These are phyloP conservation scores for Sphecodes monilicornis DNA, from an alignment of 2,888 invertebrate species.

Conservation along the genomic window DNA sequence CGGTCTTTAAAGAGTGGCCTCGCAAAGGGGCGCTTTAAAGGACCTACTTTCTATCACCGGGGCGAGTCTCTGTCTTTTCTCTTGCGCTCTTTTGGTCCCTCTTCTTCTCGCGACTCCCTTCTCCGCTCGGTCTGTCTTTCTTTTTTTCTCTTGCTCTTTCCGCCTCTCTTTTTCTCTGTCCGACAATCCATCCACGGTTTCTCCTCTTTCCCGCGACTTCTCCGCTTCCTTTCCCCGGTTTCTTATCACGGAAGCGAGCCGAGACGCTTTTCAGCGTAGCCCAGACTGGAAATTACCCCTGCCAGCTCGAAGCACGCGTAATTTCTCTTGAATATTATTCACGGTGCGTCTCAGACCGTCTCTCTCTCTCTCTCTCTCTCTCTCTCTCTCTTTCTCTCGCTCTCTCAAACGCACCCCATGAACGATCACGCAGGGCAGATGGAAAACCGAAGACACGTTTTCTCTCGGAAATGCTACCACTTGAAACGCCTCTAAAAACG, in stretches of 20 bases:
- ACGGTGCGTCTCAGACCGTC: neutral
- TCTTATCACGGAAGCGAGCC: slow-evolving; percentile 48
- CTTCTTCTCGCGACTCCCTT: neutral
- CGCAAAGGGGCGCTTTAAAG: slow-evolving; percentile 65
- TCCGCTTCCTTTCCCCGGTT: slow-evolving; percentile 30
- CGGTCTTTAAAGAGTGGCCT: slow-evolving; percentile 45
- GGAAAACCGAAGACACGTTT: too few relatives aligned
- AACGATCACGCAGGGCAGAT: too few relatives aligned
- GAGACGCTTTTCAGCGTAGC: slow-evolving; percentile 38
- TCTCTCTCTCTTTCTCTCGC: neutral
- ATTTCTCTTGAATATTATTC: slow-evolving; percentile 58
- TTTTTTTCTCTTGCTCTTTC: neutral
- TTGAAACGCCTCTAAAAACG: too few relatives aligned
- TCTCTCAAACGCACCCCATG: neutral
- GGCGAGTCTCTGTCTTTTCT: slow-evolving; percentile 38
- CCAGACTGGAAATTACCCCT: slow-evolving; percentile 47
- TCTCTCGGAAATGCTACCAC: too few relatives aligned
- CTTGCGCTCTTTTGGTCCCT: slow-evolving; percentile 3
- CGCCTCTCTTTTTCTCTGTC: neutral
- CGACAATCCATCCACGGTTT: neutral
- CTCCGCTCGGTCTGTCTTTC: neutral
- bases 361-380: neutral
- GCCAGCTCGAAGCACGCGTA: slow-evolving; percentile 31
- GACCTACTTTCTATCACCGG: slow-evolving; percentile 67
- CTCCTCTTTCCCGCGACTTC: slow-evolving; percentile 8